Evolutionary conservation across 2,113 vertebrate species (phyloP).

Genomic region (Zapornia atra): DNA sequence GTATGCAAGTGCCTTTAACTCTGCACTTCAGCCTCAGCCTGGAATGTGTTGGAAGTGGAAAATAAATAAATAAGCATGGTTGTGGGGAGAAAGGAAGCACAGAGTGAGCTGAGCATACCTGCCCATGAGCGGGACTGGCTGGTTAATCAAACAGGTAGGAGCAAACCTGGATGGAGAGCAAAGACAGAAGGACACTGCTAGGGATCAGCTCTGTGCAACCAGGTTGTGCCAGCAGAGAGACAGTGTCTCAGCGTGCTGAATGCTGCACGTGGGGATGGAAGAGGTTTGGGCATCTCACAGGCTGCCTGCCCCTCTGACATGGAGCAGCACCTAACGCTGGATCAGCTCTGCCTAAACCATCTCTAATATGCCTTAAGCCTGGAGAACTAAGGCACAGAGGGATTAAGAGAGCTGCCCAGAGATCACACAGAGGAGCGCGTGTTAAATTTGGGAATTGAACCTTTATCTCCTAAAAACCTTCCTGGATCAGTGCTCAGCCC

Average conservation of each 20-base stretch:
- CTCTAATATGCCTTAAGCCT: neutral
- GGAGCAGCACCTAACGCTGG: neutral
- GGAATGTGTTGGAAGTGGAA: neutral
- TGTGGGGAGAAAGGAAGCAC: neutral
- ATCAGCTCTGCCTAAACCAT: neutral
- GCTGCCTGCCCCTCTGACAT: rapidly evolving
- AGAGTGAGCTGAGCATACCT: neutral
- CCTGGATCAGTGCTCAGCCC: neutral
- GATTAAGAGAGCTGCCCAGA: neutral
- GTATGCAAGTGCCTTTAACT: neutral
- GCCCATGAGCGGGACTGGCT: neutral
- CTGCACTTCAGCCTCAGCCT: neutral
- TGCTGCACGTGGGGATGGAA: neutral
- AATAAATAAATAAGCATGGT: rapidly evolving
- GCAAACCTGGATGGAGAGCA: neutral
- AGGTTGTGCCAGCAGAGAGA: neutral
- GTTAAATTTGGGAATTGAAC: neutral
- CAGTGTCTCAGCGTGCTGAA: rapidly evolving
- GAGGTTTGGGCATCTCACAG: neutral
- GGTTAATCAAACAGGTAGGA: neutral
- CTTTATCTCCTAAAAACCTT: neutral
- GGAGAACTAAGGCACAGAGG: neutral
- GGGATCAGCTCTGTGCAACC: rapidly evolving
- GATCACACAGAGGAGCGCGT: neutral
- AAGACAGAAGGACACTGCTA: neutral